Evolutionary conservation across 2,888 invertebrate genomes (phyloP), one percentile per base, ranked within the genome.

Genomic region (Trichopoda pennipes): DNA sequence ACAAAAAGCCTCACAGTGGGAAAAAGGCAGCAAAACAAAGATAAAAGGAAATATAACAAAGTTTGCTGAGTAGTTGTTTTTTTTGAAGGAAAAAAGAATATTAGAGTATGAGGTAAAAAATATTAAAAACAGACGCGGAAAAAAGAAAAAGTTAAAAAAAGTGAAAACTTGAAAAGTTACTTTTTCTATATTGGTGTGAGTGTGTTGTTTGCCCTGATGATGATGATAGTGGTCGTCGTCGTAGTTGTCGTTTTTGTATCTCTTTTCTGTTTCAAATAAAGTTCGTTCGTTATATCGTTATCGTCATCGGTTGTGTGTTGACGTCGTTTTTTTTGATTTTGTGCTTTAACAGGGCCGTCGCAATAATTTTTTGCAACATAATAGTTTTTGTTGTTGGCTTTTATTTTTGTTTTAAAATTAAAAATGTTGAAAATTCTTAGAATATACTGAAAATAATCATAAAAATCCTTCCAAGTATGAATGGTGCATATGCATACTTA

Each of bases 91-190:
- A 38, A 38, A 12, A 64, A 66, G 75, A 68, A 51, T 66, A 63
- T 79, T 66, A 12, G 42, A 60, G 14, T 66, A 63, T 32, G 8
- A 58, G 60, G 10, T 9, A 60, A 7, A 56, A 58, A 66, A 23
- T 32, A 17, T 49, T 56, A 47, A 58, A 72, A 64, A 64, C 44
- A 9, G 28, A 55, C 55, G 55, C n/a, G 55, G 17, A 17, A 61
- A 53, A 3, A 35, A 55, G 70, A 81, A 83, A 80, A 73, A 68
- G 75, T 69, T 66, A 81, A 84, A 81, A 76, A 84, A 85, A 84
- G 84, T 87, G 86, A 87, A 87, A 88, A 87, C 87, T 87, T 85
- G 87, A 86, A 86, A 86, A 84, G 81, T 79, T 64, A 81, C 63
- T 81, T 86, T 86, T 76, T 69, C 55, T 69, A 84, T 80, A 76